phyloP scores from a whole-genome alignment of 2,888 invertebrate species.

The Tipula confusa region DNA sequence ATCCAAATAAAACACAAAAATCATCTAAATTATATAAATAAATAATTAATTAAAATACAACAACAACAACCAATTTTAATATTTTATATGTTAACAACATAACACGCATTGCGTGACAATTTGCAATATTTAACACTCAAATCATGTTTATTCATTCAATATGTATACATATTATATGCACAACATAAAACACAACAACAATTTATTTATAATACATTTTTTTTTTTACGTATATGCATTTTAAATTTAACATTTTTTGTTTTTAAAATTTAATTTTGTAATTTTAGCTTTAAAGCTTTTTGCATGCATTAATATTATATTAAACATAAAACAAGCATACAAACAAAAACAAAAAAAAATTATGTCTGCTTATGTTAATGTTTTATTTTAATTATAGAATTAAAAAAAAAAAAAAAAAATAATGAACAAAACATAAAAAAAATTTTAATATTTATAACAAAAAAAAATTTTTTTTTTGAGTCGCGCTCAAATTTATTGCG shows the following conservation, averaged over 20 bases:
- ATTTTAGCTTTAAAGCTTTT: not conserved
- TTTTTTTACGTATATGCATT: not conserved
- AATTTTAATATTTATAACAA: not conserved
- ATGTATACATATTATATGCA: not conserved
- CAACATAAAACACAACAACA: not conserved
- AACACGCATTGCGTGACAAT: conserved; percentile 44
- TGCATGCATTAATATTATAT: not conserved
- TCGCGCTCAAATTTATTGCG: not conserved
- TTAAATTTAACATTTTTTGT: not conserved
- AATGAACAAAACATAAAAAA: not conserved
- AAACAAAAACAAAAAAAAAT: not conserved
- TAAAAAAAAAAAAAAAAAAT: too few species aligned
- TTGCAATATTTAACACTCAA: conserved; percentile 48
- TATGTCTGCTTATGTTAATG: conserved; percentile 20
- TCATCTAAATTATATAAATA: not conserved
- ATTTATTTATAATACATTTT: not conserved
- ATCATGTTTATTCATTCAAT: conserved; percentile 28
- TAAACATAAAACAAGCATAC: not conserved
- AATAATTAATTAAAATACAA: not conserved
- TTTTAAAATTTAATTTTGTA: not conserved
- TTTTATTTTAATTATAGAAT: conserved; percentile 3
- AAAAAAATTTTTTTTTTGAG: not conserved
- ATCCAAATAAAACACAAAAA: not conserved
- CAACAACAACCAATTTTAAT: not conserved
- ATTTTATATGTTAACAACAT: conserved; percentile 29